Conservation (phyloP, 2,888 invertebrate genomes). For the Hybos culiciformis region DNA sequence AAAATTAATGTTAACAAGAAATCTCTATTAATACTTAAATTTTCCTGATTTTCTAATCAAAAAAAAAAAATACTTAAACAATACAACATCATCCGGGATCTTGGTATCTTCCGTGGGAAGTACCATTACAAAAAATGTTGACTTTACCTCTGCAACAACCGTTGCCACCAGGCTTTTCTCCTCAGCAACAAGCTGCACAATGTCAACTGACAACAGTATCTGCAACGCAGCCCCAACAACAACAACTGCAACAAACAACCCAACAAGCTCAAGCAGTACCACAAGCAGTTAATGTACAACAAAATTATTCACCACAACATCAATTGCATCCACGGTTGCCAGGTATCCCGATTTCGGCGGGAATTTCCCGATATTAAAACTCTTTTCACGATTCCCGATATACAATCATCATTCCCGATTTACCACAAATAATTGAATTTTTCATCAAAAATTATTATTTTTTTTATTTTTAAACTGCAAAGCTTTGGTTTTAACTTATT, state of each 20-base stretch:
- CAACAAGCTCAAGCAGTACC: neutral
- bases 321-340: constrained; percentile 16
- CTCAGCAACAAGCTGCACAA: too few species aligned
- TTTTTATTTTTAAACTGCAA: too few species aligned
- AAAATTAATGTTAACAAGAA: too few species aligned
- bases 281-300: constrained; percentile 13
- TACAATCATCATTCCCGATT: too few species aligned
- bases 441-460: too few species aligned
- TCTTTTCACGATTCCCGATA: too few species aligned
- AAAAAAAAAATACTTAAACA: constrained; percentile 6
- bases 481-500: too few species aligned
- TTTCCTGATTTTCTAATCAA: too few species aligned
- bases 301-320: constrained; percentile 16
- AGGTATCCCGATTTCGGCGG: constrained; percentile 11
- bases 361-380: too few species aligned
- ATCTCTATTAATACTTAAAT: too few species aligned
- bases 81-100: constrained; percentile 42
- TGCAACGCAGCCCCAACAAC: constrained; percentile 5
- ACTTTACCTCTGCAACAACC: constrained; percentile 45
- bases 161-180: constrained; percentile 31
- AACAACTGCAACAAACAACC: neutral
- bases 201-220: neutral
- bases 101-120: constrained; percentile 56
- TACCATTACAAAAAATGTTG: constrained; percentile 49
- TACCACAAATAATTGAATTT: too few species aligned